Conservation (phyloP, 2,113 vertebrate genomes). For the Scortum barcoo region DNA sequence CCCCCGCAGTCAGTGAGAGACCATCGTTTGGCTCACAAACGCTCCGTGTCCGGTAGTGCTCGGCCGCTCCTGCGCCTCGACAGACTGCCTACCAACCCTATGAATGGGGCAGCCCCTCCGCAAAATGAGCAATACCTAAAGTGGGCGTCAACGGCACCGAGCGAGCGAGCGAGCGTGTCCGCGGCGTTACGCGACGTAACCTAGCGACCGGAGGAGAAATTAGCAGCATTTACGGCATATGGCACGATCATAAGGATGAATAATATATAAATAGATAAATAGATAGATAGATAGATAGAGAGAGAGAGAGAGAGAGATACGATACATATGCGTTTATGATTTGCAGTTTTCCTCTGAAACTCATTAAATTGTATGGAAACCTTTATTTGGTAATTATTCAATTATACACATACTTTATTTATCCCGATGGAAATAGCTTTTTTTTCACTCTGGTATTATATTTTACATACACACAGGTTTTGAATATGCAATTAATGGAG, state of each 20-base stretch:
- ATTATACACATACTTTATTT: too few species aligned
- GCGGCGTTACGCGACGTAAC: slow-evolving; percentile 16
- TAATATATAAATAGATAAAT: too few species aligned
- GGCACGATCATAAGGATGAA: too few species aligned
- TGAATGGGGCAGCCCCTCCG: slow-evolving; percentile 73
- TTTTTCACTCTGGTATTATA: too few species aligned
- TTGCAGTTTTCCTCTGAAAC: not conserved
- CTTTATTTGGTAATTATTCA: too few species aligned
- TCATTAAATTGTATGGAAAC: too few species aligned
- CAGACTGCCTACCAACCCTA: slow-evolving; percentile 46
- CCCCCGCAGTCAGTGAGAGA: slow-evolving; percentile 65
- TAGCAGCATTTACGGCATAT: not conserved
- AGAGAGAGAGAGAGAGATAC: too few species aligned
- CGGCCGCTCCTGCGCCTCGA: slow-evolving; percentile 56
- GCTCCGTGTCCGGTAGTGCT: slow-evolving; percentile 50
- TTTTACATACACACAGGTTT: too few species aligned
- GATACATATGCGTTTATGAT: too few species aligned
- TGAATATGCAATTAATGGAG: too few species aligned
- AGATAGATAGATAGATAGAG: too few species aligned
- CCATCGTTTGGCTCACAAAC: slow-evolving; percentile 63
- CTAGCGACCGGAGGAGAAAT: slow-evolving; percentile 11
- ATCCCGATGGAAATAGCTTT: too few species aligned
- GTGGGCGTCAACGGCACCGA: slow-evolving; percentile 73
- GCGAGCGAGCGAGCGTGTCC: not conserved
- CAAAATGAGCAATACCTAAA: slow-evolving; percentile 62